A percentile compares a stretch with the other conserved stretches of the same genome.
Evolutionary conservation across 92 coral and sea anemone genomes (phyloP).

Genomic region (Epizoanthus ramosus): DNA sequence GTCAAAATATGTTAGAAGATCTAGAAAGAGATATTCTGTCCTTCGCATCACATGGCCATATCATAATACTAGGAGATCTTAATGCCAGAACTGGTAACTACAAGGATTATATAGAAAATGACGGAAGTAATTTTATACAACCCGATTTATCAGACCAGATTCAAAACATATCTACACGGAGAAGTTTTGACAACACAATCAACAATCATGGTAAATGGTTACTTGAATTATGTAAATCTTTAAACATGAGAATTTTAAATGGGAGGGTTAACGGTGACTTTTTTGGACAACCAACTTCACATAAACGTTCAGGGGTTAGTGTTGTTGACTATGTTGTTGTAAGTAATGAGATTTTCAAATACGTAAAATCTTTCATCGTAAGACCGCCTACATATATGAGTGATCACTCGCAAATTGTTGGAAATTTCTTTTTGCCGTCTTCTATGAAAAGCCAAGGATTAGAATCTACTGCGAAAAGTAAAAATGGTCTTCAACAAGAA

Average conservation of each 20-base stretch:
- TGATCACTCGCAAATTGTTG: conserved; percentile 32
- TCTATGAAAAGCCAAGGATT: conserved; percentile 17
- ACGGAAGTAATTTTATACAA: conserved; percentile 21
- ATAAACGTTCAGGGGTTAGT: conserved; percentile 27
- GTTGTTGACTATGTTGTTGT: conserved; percentile 23
- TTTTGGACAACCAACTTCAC: no score
- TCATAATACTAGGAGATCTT: conserved; percentile 3
- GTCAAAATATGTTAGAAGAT: conserved; percentile 42
- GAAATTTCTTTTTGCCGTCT: conserved; percentile 10
- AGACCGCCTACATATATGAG: conserved; percentile 25
- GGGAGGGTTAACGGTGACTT: conserved; percentile 7
- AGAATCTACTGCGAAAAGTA: conserved; percentile 6
- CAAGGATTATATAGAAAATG: conserved; percentile 19
- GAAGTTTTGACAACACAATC: conserved; percentile 28
- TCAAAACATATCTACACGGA: conserved; percentile 13
- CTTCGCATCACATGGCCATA: conserved; percentile 30
- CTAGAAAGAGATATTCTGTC: conserved; percentile 26
- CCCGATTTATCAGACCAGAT: conserved; percentile 21
- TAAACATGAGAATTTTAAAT: conserved; percentile 8
- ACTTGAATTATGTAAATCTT: conserved; percentile 13
- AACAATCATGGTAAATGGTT: conserved; percentile 34
- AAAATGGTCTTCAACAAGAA: conserved; percentile 4
- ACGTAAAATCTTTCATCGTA: conserved; percentile 24
- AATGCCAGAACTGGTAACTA: conserved; percentile 27
- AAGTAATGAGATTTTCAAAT: conserved; percentile 13